These are phyloP conservation scores for Clarias fuscus DNA, from an alignment of 2,797 vertebrate genomes.

Conservation along the genomic window DNA sequence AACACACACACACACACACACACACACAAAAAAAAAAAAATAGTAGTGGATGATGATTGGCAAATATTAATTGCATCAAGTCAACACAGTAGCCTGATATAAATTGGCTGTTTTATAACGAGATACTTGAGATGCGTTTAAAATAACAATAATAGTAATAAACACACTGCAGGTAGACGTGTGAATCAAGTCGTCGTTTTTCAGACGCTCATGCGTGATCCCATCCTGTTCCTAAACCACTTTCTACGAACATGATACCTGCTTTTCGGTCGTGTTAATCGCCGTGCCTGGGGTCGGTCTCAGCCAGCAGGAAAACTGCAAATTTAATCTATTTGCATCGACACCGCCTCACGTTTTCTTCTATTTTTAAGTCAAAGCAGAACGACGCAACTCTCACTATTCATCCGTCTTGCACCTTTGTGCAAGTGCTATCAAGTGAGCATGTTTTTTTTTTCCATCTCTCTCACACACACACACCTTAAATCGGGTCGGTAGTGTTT, in stretches of 20 bases:
- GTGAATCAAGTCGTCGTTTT: not conserved
- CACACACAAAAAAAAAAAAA: not conserved
- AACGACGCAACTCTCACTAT: not conserved
- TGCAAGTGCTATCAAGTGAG: not conserved
- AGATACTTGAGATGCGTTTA: no score
- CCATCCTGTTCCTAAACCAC: not conserved
- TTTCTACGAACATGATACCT: not conserved
- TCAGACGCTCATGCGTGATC: not conserved
- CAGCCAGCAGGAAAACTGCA: no score
- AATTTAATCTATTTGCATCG: not conserved
- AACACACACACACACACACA: not conserved
- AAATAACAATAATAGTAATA: no score
- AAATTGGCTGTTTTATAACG: not conserved
- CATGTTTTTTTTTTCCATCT: not conserved
- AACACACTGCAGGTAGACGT: no score
- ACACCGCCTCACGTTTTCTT: not conserved
- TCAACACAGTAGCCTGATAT: not conserved
- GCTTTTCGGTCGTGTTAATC: not conserved
- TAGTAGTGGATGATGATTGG: not conserved
- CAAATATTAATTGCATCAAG: not conserved
- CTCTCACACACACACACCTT: not conserved
- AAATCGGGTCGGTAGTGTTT: not conserved
- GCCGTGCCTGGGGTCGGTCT: not conserved
- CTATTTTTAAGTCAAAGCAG: not conserved
- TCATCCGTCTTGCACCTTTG: not conserved